A percentile compares a stretch with the other conserved stretches of the same genome.
Evolutionary conservation across 1,140 invertebrate species (phyloP).

Genomic region (Aethina tumida): DNA sequence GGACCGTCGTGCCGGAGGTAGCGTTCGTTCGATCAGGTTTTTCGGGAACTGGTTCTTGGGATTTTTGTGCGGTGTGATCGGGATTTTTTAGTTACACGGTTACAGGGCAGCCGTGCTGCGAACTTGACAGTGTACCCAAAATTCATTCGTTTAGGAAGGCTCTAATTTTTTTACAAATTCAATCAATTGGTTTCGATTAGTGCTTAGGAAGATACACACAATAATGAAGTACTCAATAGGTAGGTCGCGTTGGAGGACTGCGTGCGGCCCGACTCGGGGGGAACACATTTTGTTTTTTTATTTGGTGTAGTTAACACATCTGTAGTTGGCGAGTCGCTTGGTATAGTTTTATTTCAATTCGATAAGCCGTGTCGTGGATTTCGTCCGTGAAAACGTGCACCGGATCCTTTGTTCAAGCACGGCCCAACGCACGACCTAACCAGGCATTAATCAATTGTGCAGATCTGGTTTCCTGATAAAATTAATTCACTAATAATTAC

Average conservation of each 20-base stretch:
- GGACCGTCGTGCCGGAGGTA: background rate
- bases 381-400: conserved; percentile 19
- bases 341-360: conserved; percentile 28
- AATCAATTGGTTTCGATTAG: too few species aligned
- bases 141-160: conserved; percentile 7
- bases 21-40: conserved; percentile 3
- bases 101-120: conserved; percentile 18
- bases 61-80: conserved; percentile 22
- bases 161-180: conserved; percentile 7
- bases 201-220: too few species aligned
- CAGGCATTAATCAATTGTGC: too few species aligned
- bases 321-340: conserved; percentile 17
- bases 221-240: too few species aligned
- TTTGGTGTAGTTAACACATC: conserved; percentile 6
- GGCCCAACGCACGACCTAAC: too few species aligned
- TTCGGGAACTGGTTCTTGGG: conserved; percentile 12
- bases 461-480: too few species aligned
- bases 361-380: conserved; percentile 23
- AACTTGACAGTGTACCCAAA: conserved; percentile 19
- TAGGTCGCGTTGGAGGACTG: too few species aligned
- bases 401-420: conserved; percentile 22
- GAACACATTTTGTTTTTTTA: too few species aligned
- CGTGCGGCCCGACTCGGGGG: too few species aligned
- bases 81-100: conserved; percentile 18
- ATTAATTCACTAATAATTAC: too few species aligned